Percentiles rank a stretch among this genome's conserved stretches.
phyloP scores from a whole-genome alignment of 2,888 invertebrate genomes.

The Nymphalis urticae region DNA sequence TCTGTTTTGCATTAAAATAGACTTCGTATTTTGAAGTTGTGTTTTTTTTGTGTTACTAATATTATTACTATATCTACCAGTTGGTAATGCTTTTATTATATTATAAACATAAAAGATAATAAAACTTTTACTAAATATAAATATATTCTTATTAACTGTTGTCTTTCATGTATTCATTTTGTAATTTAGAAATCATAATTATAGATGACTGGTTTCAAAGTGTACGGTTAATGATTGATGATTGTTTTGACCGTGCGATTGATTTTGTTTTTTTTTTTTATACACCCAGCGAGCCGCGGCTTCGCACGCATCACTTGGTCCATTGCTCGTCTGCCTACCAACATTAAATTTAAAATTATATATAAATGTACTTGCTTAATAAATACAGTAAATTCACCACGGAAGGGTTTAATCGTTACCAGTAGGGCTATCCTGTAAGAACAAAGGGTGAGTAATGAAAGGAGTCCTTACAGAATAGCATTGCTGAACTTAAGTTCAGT shows the following conservation, averaged over 20 bases:
- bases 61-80: no score
- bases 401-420: no score
- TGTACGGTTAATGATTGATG: constrained; percentile 48
- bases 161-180: neutral
- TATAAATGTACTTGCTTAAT: no score
- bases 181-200: constrained; percentile 22
- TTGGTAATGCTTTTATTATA: no score
- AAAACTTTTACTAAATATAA: neutral
- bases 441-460: no score
- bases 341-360: no score
- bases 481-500: no score
- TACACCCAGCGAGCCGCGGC: neutral
- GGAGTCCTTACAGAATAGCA: no score
- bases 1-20: neutral
- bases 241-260: constrained; percentile 43
- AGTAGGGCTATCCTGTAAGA: no score
- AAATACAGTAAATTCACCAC: no score
- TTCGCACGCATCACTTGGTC: neutral
- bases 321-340: no score
- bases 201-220: constrained; percentile 7
- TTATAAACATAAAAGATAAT: neutral
- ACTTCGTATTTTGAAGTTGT: neutral
- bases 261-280: constrained; percentile 42
- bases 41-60: neutral
- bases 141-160: neutral